Base-by-base conservation (phyloP, 2,888 invertebrate species). In the Meteorus cinctellus region DNA sequence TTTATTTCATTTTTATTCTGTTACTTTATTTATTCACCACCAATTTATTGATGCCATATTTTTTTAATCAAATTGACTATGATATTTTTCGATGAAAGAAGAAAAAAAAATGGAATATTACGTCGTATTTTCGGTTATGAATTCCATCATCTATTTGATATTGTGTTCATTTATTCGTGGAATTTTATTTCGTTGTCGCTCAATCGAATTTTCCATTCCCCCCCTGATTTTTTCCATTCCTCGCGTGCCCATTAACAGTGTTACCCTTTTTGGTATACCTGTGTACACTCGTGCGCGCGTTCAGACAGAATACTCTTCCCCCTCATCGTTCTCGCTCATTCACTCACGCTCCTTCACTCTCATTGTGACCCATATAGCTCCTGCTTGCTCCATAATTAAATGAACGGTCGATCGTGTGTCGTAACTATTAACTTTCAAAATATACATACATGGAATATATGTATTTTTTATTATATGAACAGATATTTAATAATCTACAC, bases 371-470 rank as follows among this genome's bases (percentile, higher is more conserved):
- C 76, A 81, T 84, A 80, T 84, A 81, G 78, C 81, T 55, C 19
- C 19, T 55, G 82, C 84, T 82, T 81, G 82, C 78, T 41, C 72
- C 81, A 82, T 86, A 86, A 86, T 80, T 84, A 81, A 83, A 86
- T 86, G 24, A 85, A 85, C 85, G 85, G 85, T 84, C 84, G 86
- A 85, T 82, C 75, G 36, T 41, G 62, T 45, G 62, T 55, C 72
- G 60, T 19, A 31, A 14, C 74, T 48, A 74, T 80, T 82, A 82
- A 84, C 78, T 80, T 82, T 84, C 82, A 85, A 83, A 79, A 79
- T 78, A 78, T 55, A 77, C 77, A 79, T 78, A 80, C 78, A 84
- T 78, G 80, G 80, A 81, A 82, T 41, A 84, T 83, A 65, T 4
- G 6, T 48, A 5, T 48, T 55, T n/a, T 55, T n/a, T 19, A 24